Evolutionary conservation across 1,140 invertebrate genomes (phyloP), one percentile per base, ranked within the genome.

Genomic region (Gonioctena quinquepunctata): DNA sequence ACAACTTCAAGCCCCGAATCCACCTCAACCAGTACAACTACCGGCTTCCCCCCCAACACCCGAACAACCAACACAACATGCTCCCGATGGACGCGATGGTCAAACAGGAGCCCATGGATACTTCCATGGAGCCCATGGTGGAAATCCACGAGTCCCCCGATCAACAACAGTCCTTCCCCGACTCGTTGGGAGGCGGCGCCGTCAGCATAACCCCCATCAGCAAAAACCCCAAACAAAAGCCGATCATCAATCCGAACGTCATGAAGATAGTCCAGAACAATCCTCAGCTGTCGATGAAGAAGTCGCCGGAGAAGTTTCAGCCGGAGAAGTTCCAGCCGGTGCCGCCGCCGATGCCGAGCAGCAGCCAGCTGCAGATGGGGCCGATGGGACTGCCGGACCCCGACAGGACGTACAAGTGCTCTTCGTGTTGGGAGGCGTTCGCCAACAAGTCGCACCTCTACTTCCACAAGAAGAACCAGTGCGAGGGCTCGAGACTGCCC

Each of bases 381-480:
- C 19, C 18, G n/a, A 21, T 26, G 4, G 23, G 19, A 2, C 26
- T 19, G 19, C 63, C 63, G 11, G 63, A 66, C 23, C 25, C 50
- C 8, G 63, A 66, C 22, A 50, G 50, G 50, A 71, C 76, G 5
- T 81, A 82, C 70, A 80, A 80, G 52, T 83, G 82, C 68, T 78
- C 79, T 1, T 80, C 78, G 57, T 83, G 81, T 70, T 76, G 72
- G 64, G 76, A 81, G 59, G 69, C 74, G 2, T 83, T 82, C 57
- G 67, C 78, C 0, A 83, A 82, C 60, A 83, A 83, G 61, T 83
- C 82, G 0, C 79, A 79, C 62, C 71, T 83, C 16, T 83, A 82
- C 69, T 83, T 82, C 70, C 82, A 83, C 62, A 83, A 83, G 67
- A 82, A 82, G 56, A 79, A 82, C 60, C 77, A 82, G 26, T 82